Base-by-base conservation (phyloP, 92 coral and sea anemone genomes). In the Isaurus tuberculatus region DNA sequence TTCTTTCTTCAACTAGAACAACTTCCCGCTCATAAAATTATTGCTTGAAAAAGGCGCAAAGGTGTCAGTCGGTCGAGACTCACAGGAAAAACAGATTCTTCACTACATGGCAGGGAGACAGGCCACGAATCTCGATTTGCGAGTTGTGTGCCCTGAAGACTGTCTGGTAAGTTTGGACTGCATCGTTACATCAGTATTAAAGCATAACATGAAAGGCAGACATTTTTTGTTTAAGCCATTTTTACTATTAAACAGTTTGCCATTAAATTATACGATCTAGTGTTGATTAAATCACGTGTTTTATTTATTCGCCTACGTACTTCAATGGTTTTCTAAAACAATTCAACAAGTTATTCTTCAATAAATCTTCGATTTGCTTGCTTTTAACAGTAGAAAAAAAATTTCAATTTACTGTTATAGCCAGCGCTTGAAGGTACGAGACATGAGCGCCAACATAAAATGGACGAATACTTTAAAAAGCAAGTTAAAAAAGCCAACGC, bases 1-100 rank as follows among this genome's bases (percentile, higher is more conserved):
- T 26, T 29, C 30, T 49, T 13, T 25, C 57, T 33, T 32, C 25
- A 75, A 42, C 34, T 69, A 93, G 97, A 83, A 89, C 81, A 93
- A 93, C 73, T 93, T 91, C 32, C 94, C 94, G 4, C 64, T 93
- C 73, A 85, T 86, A 19, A 77, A 72, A 31, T 79, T 90, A 26
- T 83, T 93, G 70, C 61, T 93, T 79, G 93, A 91, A 57, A 86
- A 80, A 46, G 97, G 91, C 27, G 94, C 97, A 57, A 85, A 87
- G 31, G 91, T 88, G 27, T 86, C 90, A 16, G 87, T 55, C 22
- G 97, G 97, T 5, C 72, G 80, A 71, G 86, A 80, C 65, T 65
- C 70, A 8, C 43, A 75, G 20, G 97, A 93, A 10, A 81, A 80
- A 32, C 91, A 91, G 27, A 86, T 93, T 25, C 48, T 93, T 58